A percentile compares a stretch with the other conserved stretches of the same genome.
These are phyloP conservation scores for Oreochromis tanganicae DNA, from an alignment of 2,113 vertebrate genomes.

Conservation along the genomic window DNA sequence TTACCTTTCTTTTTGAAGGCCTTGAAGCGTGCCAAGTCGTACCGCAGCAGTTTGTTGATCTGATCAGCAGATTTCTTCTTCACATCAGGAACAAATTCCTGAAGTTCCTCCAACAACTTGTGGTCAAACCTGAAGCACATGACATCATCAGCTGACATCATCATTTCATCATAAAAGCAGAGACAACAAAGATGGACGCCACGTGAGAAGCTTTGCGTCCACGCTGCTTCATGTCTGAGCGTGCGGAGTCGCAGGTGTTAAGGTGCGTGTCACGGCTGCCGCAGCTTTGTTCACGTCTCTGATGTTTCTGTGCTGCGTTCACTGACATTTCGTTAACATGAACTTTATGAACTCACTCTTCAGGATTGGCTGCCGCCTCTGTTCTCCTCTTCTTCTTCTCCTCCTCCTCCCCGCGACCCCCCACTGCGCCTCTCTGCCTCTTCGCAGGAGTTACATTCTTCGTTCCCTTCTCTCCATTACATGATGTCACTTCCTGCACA, in stretches of 20 bases:
- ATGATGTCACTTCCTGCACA: not conserved
- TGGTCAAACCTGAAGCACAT: not conserved
- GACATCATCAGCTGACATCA: not conserved
- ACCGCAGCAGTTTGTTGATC: conserved; percentile 2
- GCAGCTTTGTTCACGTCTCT: not conserved
- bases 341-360: not conserved
- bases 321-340: not conserved
- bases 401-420: too few relatives aligned
- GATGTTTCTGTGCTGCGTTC: not conserved
- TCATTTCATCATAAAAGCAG: not conserved
- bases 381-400: not conserved
- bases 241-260: not conserved
- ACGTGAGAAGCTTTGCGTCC: not conserved
- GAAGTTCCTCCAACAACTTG: not conserved
- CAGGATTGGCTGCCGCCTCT: not conserved
- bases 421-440: not conserved
- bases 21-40: conserved; percentile 39
- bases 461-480: not conserved
- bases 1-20: conserved; percentile 25
- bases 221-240: not conserved
- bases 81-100: conserved; percentile 34
- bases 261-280: not conserved
- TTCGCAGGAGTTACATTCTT: not conserved
- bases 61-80: not conserved
- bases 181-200: not conserved